phyloP scores from a whole-genome alignment of 1,140 invertebrate species.

The Drosophila paulistorum region DNA sequence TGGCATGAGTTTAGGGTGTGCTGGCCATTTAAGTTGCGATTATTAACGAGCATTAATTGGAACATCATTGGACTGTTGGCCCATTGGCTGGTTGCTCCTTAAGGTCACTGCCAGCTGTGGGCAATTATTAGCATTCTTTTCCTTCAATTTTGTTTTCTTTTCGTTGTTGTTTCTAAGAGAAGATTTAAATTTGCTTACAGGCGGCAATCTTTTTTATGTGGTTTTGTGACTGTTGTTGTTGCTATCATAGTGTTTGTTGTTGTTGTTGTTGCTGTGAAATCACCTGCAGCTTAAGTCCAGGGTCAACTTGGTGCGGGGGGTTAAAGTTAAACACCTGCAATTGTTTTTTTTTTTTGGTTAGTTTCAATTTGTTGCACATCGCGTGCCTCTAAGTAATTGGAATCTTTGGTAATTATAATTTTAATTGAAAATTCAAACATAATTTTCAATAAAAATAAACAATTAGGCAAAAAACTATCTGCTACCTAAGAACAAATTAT shows the following conservation, averaged over 20 bases:
- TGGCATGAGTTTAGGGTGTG: background rate
- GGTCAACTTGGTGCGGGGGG: constrained; percentile 35
- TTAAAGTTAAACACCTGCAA: constrained; percentile 54
- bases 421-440: background rate
- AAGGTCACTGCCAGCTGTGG: constrained; percentile 26
- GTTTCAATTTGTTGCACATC: constrained; percentile 22
- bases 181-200: constrained; percentile 40
- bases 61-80: constrained; percentile 52
- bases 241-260: background rate
- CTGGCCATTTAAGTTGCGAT: constrained; percentile 35
- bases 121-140: constrained; percentile 27
- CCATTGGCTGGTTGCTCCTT: constrained; percentile 7
- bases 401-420: constrained; percentile 2
- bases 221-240: constrained; percentile 38
- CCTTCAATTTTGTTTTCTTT: background rate
- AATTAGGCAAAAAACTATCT: background rate
- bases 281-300: constrained; percentile 55
- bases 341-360: constrained; percentile 16
- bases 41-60: constrained; percentile 70
- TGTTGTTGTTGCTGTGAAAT: background rate
- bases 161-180: constrained; percentile 2
- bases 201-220: constrained; percentile 38
- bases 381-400: constrained; percentile 36
- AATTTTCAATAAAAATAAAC: background rate
- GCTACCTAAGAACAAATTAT: background rate